Evolutionary conservation across 2,888 invertebrate species (phyloP).

Genomic region (Coenonympha arcania): DNA sequence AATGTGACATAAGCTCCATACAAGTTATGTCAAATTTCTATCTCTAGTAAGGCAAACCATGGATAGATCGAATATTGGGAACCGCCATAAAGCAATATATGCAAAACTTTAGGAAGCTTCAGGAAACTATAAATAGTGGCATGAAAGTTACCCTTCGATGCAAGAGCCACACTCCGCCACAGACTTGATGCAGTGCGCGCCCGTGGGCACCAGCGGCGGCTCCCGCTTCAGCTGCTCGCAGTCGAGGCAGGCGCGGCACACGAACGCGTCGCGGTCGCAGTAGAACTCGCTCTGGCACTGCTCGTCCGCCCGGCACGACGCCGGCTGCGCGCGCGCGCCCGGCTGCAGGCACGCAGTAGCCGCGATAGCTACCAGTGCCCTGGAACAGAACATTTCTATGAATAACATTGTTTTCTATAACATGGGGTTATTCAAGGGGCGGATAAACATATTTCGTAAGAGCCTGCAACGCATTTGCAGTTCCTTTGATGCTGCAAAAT

Average conservation of each 20-base stretch:
- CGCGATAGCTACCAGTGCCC: constrained; percentile 26
- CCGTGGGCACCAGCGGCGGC: constrained; percentile 27
- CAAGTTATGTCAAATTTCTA: too few species aligned
- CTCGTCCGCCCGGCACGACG: constrained; percentile 34
- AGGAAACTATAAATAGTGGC: background rate
- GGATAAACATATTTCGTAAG: too few species aligned
- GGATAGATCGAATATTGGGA: too few species aligned
- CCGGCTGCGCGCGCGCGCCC: constrained; percentile 25
- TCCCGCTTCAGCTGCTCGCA: constrained; percentile 47
- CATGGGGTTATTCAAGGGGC: too few species aligned
- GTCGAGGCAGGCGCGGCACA: constrained; percentile 44
- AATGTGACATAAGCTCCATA: too few species aligned
- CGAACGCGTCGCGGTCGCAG: constrained; percentile 36
- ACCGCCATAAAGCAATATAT: too few species aligned
- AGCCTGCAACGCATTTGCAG: too few species aligned
- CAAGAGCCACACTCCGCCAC: constrained; percentile 50
- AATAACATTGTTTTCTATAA: too few species aligned
- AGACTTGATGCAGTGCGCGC: constrained; percentile 40
- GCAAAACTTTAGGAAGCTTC: too few species aligned
- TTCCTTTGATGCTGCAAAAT: too few species aligned
- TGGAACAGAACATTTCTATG: too few species aligned
- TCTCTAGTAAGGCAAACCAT: too few species aligned
- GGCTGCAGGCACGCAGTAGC: constrained; percentile 25
- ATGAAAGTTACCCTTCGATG: constrained; percentile 38
- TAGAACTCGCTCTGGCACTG: constrained; percentile 43